A percentile compares a stretch with the other conserved stretches of the same genome.
These are phyloP conservation scores for Drosophila virilis DNA, from an alignment of 1,140 invertebrate genomes.

Conservation along the genomic window DNA sequence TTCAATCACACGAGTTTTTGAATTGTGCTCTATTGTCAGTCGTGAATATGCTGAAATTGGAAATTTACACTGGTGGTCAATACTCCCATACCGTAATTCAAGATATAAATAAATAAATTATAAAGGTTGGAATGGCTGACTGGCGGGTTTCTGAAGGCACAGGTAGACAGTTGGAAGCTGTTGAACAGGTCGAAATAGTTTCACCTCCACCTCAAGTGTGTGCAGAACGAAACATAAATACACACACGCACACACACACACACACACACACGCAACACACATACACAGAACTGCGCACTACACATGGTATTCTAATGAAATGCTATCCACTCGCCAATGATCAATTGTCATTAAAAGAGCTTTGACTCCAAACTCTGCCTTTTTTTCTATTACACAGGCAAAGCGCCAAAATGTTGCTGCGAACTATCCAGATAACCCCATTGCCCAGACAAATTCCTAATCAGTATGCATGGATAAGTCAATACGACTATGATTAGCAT, in stretches of 20 bases:
- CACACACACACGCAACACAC: conserved; percentile 23
- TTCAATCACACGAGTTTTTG: conserved; percentile 76
- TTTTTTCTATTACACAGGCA: conserved; percentile 55
- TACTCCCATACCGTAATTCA: conserved; percentile 84
- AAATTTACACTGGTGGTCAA: conserved; percentile 83
- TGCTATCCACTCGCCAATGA: conserved; percentile 83
- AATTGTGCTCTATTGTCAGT: conserved; percentile 74
- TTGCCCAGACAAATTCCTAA: background rate
- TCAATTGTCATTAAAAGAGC: conserved; percentile 84
- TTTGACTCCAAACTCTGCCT: conserved; percentile 74
- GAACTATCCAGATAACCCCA: conserved; percentile 11
- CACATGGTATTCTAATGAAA: conserved; percentile 82
- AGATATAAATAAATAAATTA: conserved; percentile 83
- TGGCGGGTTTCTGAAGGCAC: conserved; percentile 72
- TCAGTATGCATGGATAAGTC: conserved; percentile 1
- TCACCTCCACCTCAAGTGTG: conserved; percentile 79
- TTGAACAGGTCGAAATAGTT: conserved; percentile 83
- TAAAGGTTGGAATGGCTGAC: conserved; percentile 73
- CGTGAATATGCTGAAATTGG: conserved; percentile 83
- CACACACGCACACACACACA: conserved; percentile 22
- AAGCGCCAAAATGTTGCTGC: conserved; percentile 16
- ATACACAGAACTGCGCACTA: conserved; percentile 54
- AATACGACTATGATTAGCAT: background rate
- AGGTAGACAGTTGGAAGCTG: conserved; percentile 76
- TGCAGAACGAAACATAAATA: conserved; percentile 66